These are phyloP conservation scores for Acipenser oxyrinchus DNA, from an alignment of 2,797 vertebrate species.

Conservation along the genomic window DNA sequence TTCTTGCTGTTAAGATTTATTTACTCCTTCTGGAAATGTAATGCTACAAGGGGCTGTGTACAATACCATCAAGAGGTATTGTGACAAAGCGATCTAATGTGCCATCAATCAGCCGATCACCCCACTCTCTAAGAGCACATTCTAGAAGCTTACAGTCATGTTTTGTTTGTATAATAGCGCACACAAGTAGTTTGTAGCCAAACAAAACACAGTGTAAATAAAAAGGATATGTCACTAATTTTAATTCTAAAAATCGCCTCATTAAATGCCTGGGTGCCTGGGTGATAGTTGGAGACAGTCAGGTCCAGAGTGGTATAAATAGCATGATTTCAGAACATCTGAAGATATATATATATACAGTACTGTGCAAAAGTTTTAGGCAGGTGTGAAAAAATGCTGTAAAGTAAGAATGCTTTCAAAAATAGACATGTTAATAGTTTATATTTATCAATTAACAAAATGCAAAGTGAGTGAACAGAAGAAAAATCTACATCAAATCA, in stretches of 20 bases:
- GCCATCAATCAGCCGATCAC: constrained; percentile 61
- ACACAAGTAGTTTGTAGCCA: background rate
- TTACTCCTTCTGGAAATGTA: constrained; percentile 13
- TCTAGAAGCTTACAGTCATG: background rate
- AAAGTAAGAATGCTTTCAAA: too few species aligned
- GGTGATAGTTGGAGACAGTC: too few species aligned
- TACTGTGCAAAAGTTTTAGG: too few species aligned
- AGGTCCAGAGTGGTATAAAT: too few species aligned
- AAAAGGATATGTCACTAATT: background rate
- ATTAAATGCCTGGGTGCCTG: too few species aligned
- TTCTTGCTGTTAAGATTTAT: constrained; percentile 3
- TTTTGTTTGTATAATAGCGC: background rate
- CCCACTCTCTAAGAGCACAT: constrained; percentile 34
- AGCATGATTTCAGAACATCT: too few species aligned
- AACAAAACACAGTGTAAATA: background rate
- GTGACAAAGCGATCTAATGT: constrained; percentile 56
- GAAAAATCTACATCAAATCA: too few species aligned
- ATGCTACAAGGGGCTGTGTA: constrained; percentile 19
- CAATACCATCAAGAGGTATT: constrained; percentile 17
- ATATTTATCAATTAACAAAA: too few species aligned
- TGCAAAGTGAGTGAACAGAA: too few species aligned
- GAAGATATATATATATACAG: too few species aligned
- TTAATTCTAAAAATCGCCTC: background rate
- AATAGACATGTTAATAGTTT: too few species aligned
- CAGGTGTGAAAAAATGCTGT: too few species aligned